These are phyloP conservation scores for Arenicola marina DNA, from an alignment of 2,888 invertebrate genomes.

Conservation along the genomic window DNA sequence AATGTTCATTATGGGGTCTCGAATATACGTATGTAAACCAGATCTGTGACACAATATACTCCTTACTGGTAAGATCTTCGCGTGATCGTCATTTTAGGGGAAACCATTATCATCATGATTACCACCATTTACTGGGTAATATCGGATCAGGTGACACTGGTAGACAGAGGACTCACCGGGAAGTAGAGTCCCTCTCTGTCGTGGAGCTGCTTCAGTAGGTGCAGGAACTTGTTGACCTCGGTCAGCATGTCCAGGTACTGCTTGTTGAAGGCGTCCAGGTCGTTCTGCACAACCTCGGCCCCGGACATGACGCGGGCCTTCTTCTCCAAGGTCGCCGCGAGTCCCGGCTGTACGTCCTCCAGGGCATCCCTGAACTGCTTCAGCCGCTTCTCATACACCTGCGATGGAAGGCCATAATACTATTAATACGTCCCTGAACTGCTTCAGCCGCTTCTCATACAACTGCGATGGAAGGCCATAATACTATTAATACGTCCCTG, in stretches of 20 bases:
- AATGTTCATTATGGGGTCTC: too few relatives aligned
- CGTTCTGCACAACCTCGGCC: slow-evolving; percentile 76
- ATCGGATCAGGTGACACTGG: neutral
- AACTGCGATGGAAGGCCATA: too few relatives aligned
- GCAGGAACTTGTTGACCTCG: slow-evolving; percentile 60
- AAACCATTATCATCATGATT: too few relatives aligned
- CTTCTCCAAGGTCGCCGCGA: slow-evolving; percentile 39
- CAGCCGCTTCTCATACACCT: slow-evolving; percentile 86
- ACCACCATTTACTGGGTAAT: too few relatives aligned
- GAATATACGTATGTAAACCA: too few relatives aligned
- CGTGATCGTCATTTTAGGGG: too few relatives aligned
- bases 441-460: slow-evolving; percentile 82
- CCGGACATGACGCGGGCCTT: slow-evolving; percentile 62
- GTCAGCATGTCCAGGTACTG: slow-evolving; percentile 70
- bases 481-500: too few relatives aligned
- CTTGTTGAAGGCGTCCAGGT: slow-evolving; percentile 81
- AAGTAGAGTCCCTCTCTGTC: slow-evolving; percentile 28
- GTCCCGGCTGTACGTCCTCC: slow-evolving; percentile 58
- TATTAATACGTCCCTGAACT: slow-evolving; percentile 82
- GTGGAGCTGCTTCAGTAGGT: slow-evolving; percentile 26
- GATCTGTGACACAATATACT: too few relatives aligned
- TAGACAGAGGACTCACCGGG: slow-evolving; percentile 24
- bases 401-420: too few relatives aligned
- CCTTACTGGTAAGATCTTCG: too few relatives aligned
- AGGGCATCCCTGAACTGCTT: slow-evolving; percentile 82